Conservation (phyloP, 2,113 vertebrate species). For the Pelecanus crispus region DNA sequence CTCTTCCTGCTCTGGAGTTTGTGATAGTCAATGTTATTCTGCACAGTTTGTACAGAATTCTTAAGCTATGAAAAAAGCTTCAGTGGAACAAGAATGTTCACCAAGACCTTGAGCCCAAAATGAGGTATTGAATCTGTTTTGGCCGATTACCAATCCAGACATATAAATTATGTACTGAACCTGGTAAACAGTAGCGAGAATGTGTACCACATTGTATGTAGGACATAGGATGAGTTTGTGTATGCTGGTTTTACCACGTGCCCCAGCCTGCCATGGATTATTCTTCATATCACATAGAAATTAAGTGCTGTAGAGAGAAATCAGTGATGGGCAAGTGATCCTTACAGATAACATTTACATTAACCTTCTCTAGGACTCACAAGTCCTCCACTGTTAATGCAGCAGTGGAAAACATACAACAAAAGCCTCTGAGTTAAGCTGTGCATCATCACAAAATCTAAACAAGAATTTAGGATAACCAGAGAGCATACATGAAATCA, state of each 20-base stretch:
- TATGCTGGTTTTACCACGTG: background rate
- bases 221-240: background rate
- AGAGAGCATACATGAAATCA: background rate
- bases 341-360: background rate
- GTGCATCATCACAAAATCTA: background rate
- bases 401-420: background rate
- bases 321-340: background rate
- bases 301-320: background rate
- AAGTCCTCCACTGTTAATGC: background rate
- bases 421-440: background rate
- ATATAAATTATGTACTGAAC: background rate
- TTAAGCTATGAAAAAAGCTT: background rate
- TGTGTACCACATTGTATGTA: fast-evolving
- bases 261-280: background rate
- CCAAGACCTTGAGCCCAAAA: background rate
- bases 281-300: background rate
- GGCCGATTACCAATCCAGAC: background rate
- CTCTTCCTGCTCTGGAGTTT: background rate
- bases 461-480: background rate
- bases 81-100: background rate
- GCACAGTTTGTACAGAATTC: background rate
- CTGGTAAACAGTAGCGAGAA: background rate
- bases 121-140: background rate
- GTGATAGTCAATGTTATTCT: background rate
- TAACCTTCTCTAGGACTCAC: background rate